Base-by-base conservation (phyloP, 92 coral and sea anemone species). In the Nematostella vectensis region DNA sequence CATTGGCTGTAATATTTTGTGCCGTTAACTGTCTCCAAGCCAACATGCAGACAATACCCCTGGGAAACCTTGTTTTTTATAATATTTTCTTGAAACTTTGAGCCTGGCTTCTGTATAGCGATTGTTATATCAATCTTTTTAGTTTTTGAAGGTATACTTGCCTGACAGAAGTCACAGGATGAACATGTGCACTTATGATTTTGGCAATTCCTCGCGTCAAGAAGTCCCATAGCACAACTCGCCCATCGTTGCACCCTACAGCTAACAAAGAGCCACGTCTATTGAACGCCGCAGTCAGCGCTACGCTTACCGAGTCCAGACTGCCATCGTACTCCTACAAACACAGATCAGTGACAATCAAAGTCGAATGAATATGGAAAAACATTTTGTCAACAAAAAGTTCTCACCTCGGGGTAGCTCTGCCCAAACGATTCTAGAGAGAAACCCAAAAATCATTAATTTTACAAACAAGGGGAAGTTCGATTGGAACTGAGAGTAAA, bases 191-290 rank as follows among this genome's bases (percentile, higher is more conserved):
- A 81, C 98, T 91, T 25, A 91, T 81, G 33, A 91, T 86, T 68
- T 91, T 91, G 40, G 93, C 89, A 67, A 91, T 91, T 62, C 97
- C 98, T 59, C 98, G 69, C 3, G 98, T 91, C 23, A 91, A 65
- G 63, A 91, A 91, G 52, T 91, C 98, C 98, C 98, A 91, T 44
- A 91, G 56, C 54, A 91, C 98, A 68, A 91, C 85, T 23, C 98
- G 80, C 16, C 98, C 98, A 82, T 91, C 98, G 75, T 91, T 91
- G 45, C 98, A 91, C 16, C 97, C 98, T 9, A 91, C 98, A 54
- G 96, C 98, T 28, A 91, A 63, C 26, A 91, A 81, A 21, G 98
- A 86, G 11, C 98, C 98, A 54, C 98, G 62, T 24, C 98, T 70
- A 57, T 91, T 91, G 78, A 91, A 91, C 30, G 96, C 42, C 0